Evolutionary conservation across 2,888 invertebrate genomes (phyloP).

Genomic region (Cremastinae sp.): DNA sequence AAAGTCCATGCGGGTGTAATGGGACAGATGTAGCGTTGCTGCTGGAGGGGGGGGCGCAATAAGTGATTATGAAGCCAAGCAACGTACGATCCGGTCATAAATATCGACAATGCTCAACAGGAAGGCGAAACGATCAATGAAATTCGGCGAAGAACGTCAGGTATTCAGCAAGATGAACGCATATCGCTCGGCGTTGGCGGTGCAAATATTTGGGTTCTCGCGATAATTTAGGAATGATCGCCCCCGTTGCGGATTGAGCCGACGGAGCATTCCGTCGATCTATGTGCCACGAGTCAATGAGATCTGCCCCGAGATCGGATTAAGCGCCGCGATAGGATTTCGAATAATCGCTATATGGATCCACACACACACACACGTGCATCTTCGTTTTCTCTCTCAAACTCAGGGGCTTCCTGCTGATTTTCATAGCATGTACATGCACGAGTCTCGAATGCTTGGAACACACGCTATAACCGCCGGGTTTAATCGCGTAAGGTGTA

Average conservation of each 20-base stretch:
- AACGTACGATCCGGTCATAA: not conserved
- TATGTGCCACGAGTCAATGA: conserved; percentile 49
- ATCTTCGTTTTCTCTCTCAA: not conserved
- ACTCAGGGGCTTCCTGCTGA: too few species aligned
- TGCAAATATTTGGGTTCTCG: conserved; percentile 12
- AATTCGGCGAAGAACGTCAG: not conserved
- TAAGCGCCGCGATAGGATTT: conserved; percentile 14
- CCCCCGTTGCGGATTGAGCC: conserved; percentile 18
- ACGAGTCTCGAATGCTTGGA: conserved; percentile 46
- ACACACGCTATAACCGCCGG: conserved; percentile 48
- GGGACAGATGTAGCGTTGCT: not conserved
- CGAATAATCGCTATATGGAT: conserved; percentile 9
- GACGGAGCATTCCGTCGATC: conserved; percentile 41
- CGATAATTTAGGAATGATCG: conserved; percentile 56
- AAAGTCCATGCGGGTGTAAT: not conserved
- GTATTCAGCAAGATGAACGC: conserved; percentile 37
- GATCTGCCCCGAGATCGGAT: conserved; percentile 44
- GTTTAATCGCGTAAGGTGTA: conserved; percentile 56
- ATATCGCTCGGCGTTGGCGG: not conserved
- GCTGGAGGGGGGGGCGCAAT: too few species aligned
- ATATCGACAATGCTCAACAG: conserved; percentile 15
- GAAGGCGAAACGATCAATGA: conserved; percentile 24
- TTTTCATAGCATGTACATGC: not conserved
- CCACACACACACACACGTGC: not conserved
- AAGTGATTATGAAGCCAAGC: too few species aligned